Conservation (phyloP, 1,140 invertebrate species). For the Drosophila sproati region DNA sequence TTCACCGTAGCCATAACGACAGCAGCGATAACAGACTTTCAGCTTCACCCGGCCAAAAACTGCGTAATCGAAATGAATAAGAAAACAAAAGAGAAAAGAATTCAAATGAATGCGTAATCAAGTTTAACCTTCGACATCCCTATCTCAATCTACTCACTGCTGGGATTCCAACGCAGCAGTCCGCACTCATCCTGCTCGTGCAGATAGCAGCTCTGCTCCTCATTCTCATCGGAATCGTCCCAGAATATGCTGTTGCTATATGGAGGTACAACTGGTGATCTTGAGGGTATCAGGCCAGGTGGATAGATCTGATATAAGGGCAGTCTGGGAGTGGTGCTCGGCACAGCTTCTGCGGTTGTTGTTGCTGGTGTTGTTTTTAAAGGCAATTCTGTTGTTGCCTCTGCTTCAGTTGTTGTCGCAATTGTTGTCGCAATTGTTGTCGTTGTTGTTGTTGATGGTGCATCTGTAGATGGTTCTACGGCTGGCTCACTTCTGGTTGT, state of each 20-base stretch:
- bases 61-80: constrained; percentile 20
- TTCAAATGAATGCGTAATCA: not conserved
- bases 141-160: constrained; percentile 25
- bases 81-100: not conserved
- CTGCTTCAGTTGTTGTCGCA: not conserved
- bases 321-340: not conserved
- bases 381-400: not conserved
- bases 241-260: constrained; percentile 37
- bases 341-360: not conserved
- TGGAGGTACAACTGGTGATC: constrained; percentile 6
- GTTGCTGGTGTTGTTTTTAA: not conserved
- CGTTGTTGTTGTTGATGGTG: not conserved
- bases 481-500: not conserved
- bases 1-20: constrained; percentile 37
- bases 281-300: constrained; percentile 3
- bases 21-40: constrained; percentile 65
- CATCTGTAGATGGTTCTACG: not conserved
- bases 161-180: constrained; percentile 15
- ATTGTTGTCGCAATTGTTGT: not conserved
- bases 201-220: constrained; percentile 43
- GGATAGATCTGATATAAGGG: constrained; percentile 5
- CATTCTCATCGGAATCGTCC: constrained; percentile 8
- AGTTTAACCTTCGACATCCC: not conserved
- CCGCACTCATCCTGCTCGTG: constrained; percentile 35
- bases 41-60: constrained; percentile 15